Evolutionary conservation across 2,113 vertebrate species (phyloP).

Genomic region (Pterocles orientalis): DNA sequence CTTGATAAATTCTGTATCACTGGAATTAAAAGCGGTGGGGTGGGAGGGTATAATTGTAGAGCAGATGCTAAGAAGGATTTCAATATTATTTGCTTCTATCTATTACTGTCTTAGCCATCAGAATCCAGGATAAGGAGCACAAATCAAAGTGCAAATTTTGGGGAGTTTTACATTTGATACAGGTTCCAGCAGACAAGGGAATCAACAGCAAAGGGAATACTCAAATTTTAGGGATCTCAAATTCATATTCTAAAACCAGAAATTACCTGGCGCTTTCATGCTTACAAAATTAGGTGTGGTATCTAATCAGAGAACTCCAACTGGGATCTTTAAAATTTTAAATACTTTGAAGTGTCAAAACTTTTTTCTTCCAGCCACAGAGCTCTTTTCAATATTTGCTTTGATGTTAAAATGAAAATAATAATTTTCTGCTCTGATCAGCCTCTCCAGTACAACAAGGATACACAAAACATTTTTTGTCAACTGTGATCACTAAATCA

Average conservation of each 20-base stretch:
- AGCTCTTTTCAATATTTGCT: background rate
- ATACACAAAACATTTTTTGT: constrained; percentile 18
- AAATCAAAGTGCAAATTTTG: background rate
- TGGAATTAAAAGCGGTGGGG: constrained; percentile 6
- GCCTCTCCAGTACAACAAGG: background rate
- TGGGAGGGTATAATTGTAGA: background rate
- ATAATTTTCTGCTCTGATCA: background rate
- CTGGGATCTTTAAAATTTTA: background rate
- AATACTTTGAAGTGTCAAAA: background rate
- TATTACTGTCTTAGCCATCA: background rate
- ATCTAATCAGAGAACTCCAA: background rate
- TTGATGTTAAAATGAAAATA: background rate
- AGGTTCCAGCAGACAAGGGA: background rate
- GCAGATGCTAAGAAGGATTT: constrained; percentile 33
- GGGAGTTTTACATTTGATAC: background rate
- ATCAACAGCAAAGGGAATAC: background rate
- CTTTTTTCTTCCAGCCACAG: background rate
- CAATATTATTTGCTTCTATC: background rate
- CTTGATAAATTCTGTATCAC: constrained; percentile 47
- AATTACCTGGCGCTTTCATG: background rate
- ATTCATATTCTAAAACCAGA: background rate
- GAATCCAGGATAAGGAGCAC: background rate
- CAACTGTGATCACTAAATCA: constrained; percentile 6
- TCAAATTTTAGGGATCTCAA: background rate
- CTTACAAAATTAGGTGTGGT: background rate